Conservation (phyloP, 2,888 invertebrate species). For the Polydrusus cervinus region DNA sequence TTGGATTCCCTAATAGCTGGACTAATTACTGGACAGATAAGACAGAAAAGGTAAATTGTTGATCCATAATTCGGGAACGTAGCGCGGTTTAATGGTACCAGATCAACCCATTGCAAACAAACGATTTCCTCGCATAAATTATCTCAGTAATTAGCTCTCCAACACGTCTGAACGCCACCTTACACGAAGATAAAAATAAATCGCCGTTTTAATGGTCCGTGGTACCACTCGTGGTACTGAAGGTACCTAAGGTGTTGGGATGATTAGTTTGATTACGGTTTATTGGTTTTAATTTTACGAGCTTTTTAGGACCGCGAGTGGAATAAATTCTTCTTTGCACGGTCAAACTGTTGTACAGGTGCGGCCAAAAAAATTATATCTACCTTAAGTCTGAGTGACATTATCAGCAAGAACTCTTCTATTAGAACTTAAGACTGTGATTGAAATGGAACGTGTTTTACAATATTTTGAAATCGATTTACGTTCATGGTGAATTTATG, state of each 20-base stretch:
- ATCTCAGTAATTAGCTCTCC: conserved; percentile 61
- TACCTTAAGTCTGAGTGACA: too few species aligned
- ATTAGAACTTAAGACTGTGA: too few species aligned
- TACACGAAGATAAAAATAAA: conserved; percentile 58
- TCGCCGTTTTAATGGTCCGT: conserved; percentile 55
- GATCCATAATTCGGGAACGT: conserved; percentile 23
- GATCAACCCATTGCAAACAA: conserved; percentile 61
- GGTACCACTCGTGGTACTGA: conserved; percentile 42
- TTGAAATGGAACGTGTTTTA: too few species aligned
- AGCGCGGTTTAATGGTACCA: conserved; percentile 38
- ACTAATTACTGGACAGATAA: too few species aligned
- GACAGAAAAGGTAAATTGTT: background rate
- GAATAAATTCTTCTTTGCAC: conserved; percentile 20
- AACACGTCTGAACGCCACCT: conserved; percentile 58
- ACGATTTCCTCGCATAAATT: conserved; percentile 62
- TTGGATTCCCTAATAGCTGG: too few species aligned
- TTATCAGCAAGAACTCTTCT: background rate
- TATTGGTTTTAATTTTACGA: conserved; percentile 54
- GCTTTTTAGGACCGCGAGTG: conserved; percentile 37
- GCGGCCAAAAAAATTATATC: too few species aligned
- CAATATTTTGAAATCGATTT: too few species aligned
- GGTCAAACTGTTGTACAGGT: background rate
- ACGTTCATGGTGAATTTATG: too few species aligned
- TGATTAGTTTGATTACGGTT: conserved; percentile 52
- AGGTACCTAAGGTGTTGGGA: conserved; percentile 51